Evolutionary conservation across 35 echinoderm and acorn worm genomes (phyloP).

Genomic region (Acanthaster planci): DNA sequence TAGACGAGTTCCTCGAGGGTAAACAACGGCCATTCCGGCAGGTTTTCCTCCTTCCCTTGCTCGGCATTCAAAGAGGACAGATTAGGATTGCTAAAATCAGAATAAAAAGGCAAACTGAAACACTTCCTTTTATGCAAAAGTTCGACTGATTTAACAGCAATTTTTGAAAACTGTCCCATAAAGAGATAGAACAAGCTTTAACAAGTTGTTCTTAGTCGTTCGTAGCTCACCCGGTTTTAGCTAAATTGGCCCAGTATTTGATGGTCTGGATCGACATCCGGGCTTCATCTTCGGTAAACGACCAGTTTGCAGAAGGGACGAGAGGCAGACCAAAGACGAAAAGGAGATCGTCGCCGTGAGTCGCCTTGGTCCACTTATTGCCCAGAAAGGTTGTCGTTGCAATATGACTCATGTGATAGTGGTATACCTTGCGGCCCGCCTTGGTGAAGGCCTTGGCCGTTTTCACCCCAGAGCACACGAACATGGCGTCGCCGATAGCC

Average conservation of each 20-base stretch:
- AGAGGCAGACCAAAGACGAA: constrained; percentile 25
- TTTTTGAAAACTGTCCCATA: too few species aligned
- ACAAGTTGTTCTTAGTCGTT: too few species aligned
- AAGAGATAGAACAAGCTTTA: too few species aligned
- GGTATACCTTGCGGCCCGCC: neutral
- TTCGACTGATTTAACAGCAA: too few species aligned
- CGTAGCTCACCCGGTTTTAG: constrained; percentile 19
- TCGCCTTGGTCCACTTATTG: neutral
- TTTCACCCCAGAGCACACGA: neutral
- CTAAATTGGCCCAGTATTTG: constrained; percentile 29
- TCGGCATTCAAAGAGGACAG: constrained; percentile 6
- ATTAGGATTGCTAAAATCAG: neutral
- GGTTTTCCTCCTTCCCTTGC: neutral
- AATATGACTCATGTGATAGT: neutral
- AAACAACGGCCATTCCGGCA: constrained; percentile 46
- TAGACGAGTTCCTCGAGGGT: constrained; percentile 39
- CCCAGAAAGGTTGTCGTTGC: neutral
- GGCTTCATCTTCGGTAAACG: neutral
- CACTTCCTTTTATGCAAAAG: too few species aligned
- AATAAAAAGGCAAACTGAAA: too few species aligned
- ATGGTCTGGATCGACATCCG: constrained; percentile 21
- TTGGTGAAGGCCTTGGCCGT: constrained; percentile 6
- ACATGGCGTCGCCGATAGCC: neutral
- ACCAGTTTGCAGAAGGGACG: neutral
- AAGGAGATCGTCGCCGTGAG: constrained; percentile 21